These are phyloP conservation scores for Zaprionus africanus DNA, from an alignment of 1,140 invertebrate species.

Conservation along the genomic window DNA sequence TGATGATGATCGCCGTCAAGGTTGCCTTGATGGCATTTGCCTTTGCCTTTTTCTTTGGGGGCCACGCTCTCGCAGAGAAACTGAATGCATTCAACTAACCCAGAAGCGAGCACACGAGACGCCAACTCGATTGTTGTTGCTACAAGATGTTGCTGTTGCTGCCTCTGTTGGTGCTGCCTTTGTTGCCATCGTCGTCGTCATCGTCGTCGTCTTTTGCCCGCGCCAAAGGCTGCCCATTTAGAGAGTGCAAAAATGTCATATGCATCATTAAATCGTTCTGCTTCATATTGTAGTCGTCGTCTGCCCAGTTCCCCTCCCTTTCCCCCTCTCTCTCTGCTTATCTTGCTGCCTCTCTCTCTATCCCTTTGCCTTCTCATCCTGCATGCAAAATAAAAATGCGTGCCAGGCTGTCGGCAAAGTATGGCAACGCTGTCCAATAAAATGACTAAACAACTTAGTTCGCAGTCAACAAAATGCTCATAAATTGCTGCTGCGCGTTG, in stretches of 20 bases:
- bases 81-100: constrained; percentile 57
- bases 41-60: constrained; percentile 56
- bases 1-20: constrained; percentile 56
- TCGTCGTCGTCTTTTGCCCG: constrained; percentile 25
- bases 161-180: constrained; percentile 28
- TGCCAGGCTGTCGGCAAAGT: constrained; percentile 53
- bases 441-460: constrained; percentile 78
- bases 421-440: constrained; percentile 78
- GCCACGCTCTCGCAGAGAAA: background rate
- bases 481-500: constrained; percentile 67
- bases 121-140: constrained; percentile 60
- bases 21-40: constrained; percentile 69
- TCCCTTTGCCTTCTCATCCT: constrained; percentile 25
- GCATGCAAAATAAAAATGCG: constrained; percentile 54
- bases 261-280: constrained; percentile 84
- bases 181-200: constrained; percentile 5
- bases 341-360: background rate
- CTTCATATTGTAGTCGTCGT: constrained; percentile 77
- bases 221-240: constrained; percentile 72
- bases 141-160: constrained; percentile 24
- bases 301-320: background rate
- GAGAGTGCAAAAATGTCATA: constrained; percentile 84
- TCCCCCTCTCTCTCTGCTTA: background rate
- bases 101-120: constrained; percentile 44
- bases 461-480: constrained; percentile 46